Conservation (phyloP, 2,797 vertebrate species). For the Buceros bicornis region DNA sequence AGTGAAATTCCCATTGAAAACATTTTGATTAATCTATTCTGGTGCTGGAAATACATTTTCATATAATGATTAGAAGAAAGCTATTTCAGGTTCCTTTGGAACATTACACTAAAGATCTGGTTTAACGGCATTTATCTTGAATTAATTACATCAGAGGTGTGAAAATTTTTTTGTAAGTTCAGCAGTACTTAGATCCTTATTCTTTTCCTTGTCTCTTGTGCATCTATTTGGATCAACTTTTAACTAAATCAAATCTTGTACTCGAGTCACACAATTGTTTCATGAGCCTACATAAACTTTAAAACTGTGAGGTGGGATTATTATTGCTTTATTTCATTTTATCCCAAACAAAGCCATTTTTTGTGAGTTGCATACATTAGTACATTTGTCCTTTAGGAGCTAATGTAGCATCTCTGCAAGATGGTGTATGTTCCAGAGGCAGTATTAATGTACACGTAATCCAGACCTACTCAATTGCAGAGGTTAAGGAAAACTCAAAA, state of each 20-base stretch:
- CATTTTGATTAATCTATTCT: not conserved
- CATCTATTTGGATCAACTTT: not conserved
- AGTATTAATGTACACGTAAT: not conserved
- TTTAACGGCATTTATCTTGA: not conserved
- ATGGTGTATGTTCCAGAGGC: not conserved
- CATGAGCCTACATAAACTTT: not conserved
- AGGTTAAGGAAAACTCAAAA: not conserved
- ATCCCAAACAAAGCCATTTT: not conserved
- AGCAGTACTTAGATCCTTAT: not conserved
- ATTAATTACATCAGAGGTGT: not conserved
- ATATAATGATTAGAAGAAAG: not conserved
- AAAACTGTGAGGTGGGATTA: not conserved
- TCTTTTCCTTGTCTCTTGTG: not conserved
- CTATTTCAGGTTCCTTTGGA: not conserved
- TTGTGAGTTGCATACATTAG: not conserved
- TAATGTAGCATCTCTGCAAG: not conserved
- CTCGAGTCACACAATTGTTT: not conserved
- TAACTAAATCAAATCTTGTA: not conserved
- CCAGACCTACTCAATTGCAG: not conserved
- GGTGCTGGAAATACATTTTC: not conserved
- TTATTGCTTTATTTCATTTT: not conserved
- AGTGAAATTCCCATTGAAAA: not conserved
- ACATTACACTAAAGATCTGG: not conserved
- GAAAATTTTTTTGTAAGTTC: not conserved
- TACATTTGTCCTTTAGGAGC: not conserved